These are phyloP conservation scores for Caenorhabditis japonica DNA, from an alignment of 2,888 invertebrate species.

Conservation along the genomic window DNA sequence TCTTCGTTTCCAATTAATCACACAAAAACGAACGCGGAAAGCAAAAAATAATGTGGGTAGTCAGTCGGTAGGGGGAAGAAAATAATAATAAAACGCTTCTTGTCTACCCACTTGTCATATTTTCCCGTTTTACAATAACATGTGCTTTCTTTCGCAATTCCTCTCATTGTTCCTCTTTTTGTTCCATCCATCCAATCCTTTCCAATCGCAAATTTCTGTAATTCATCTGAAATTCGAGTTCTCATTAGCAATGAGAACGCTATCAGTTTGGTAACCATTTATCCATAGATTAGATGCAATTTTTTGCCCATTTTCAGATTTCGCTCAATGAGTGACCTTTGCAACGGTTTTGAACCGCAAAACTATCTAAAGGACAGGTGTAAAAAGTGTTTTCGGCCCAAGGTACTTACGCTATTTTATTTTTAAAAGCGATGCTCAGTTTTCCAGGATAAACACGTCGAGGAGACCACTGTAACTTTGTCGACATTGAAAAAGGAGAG, in stretches of 20 bases:
- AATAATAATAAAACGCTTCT: constrained; percentile 51
- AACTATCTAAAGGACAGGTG: constrained; percentile 78
- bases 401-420: constrained; percentile 41
- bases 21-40: constrained; percentile 14
- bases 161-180: constrained; percentile 27
- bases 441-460: constrained; percentile 62
- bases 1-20: too few species aligned
- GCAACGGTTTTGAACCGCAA: constrained; percentile 78
- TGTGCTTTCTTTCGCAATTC: constrained; percentile 42
- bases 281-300: too few species aligned
- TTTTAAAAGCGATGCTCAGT: constrained; percentile 1
- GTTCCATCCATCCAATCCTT: constrained; percentile 2
- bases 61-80: constrained; percentile 27
- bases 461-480: constrained; percentile 42
- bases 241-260: constrained; percentile 39
- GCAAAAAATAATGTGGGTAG: constrained; percentile 16
- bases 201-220: neutral
- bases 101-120: constrained; percentile 43
- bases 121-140: constrained; percentile 49
- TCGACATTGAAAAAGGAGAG: constrained; percentile 57
- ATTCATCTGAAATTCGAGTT: constrained; percentile 8
- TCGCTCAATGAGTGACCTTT: constrained; percentile 65
- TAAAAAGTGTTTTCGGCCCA: constrained; percentile 76
- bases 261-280: constrained; percentile 30
- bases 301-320: constrained; percentile 51